Evolutionary conservation across 2,113 vertebrate species (phyloP).

Genomic region (Alligator mississippiensis): DNA sequence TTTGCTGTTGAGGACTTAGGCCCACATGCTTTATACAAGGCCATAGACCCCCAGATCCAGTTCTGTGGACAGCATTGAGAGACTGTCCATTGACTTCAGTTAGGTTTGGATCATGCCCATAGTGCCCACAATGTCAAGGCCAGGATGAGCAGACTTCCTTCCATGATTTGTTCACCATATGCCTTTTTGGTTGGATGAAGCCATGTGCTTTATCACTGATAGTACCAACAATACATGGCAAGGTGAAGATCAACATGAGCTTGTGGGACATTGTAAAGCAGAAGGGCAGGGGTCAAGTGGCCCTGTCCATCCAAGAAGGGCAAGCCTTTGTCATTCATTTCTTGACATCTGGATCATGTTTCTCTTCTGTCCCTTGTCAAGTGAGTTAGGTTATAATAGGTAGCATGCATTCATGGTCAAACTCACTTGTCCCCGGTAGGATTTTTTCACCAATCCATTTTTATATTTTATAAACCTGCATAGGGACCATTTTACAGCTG

Average conservation of each 20-base stretch:
- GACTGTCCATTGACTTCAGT: too few species aligned
- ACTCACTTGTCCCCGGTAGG: background rate
- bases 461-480: conserved; percentile 69
- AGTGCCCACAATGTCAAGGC: too few species aligned
- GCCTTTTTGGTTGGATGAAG: too few species aligned
- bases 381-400: background rate
- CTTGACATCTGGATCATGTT: background rate
- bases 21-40: too few species aligned
- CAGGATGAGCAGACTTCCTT: too few species aligned
- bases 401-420: background rate
- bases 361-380: background rate
- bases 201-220: too few species aligned
- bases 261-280: background rate
- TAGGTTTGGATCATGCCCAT: too few species aligned
- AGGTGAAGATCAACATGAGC: background rate
- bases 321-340: background rate
- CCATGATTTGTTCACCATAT: too few species aligned
- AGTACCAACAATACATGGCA: background rate
- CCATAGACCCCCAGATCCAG: too few species aligned
- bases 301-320: background rate
- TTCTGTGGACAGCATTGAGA: too few species aligned
- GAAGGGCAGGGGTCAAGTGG: background rate
- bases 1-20: too few species aligned
- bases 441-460: conserved; percentile 37
- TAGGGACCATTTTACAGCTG: conserved; percentile 66